Evolutionary conservation across 1,140 invertebrate genomes (phyloP).

Genomic region (Ericerus pela): DNA sequence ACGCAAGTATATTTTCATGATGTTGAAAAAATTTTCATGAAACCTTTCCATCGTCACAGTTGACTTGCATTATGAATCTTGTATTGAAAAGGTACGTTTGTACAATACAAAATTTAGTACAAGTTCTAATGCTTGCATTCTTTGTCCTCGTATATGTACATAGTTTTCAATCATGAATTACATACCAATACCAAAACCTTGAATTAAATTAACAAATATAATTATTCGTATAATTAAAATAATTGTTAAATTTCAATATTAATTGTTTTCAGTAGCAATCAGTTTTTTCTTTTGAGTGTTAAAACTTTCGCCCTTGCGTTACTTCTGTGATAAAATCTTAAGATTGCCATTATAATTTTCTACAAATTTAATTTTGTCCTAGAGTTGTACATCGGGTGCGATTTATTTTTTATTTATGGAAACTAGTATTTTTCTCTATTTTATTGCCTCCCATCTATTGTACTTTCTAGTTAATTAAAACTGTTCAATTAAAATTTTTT

Average conservation of each 20-base stretch:
- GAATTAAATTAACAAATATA: slow-evolving; percentile 1
- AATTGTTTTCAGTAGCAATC: slow-evolving; percentile 3
- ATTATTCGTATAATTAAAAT: no score
- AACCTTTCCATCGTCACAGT: not conserved
- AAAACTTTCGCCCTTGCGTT: slow-evolving; percentile 3
- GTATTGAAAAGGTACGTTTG: not conserved
- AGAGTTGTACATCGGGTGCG: no score
- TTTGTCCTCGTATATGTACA: not conserved
- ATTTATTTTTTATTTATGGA: no score
- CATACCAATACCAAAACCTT: slow-evolving; percentile 1
- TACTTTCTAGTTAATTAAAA: no score
- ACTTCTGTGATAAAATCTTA: slow-evolving; percentile 9
- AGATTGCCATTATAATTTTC: no score
- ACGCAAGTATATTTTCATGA: not conserved
- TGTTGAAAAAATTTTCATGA: not conserved
- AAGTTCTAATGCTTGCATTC: not conserved
- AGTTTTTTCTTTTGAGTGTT: slow-evolving; percentile 2
- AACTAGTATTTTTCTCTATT: no score
- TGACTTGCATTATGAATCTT: not conserved
- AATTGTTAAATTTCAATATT: slow-evolving; percentile 12
- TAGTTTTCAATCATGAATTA: not conserved
- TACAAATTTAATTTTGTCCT: no score
- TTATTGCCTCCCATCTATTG: no score
- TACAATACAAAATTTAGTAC: not conserved
- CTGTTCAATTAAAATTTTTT: no score